Base-by-base conservation (phyloP, 2,113 vertebrate species). In the Mus musculus region DNA sequence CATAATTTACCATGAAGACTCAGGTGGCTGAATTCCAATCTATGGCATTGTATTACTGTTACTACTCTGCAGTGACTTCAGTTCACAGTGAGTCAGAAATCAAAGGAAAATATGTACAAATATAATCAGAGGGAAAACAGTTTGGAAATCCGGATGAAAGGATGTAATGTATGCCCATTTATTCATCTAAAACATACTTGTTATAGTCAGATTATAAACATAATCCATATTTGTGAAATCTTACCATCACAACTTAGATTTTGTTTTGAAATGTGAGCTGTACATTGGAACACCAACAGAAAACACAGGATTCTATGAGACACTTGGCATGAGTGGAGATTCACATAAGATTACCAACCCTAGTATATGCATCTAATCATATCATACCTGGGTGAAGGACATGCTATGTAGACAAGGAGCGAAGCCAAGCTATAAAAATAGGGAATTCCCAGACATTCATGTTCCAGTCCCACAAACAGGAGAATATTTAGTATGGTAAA, bases 401-500 rank as follows among this genome's bases (percentile, higher is more conserved):
- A 85, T 71, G 77, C 76, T 19, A 82, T 88, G 3, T 90, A 96
- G 89, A 94, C 96, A 97, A 98, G 97, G 97, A 67, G 28, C 0
- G 1, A 67, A 10, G 59, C 13, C 36, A 63, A 19, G n/a, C 12
- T 42, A 30, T 26, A 63, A 97, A 97, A 97, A 39, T 91, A 81
- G 63, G 49, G 42, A 89, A 97, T 98, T 98, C 97, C 72, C 81
- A 97, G 97, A 97, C 20, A 69, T 73, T 59, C 24, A 28, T 39
- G 46, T 5, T 11, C 33, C 75, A 67, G 16, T 5, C 22, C 30
- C 7, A 67, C 33, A 90, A 46, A 69, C 92, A 97, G 96, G 94
- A 96, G 87, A 88, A 0, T 89, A 97, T 96, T 98, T 97, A 98
- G 77, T 97, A 94, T 97, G 85, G 88, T 97, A 52, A 95, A 93